These are phyloP conservation scores for Anneissia japonica DNA, from an alignment of 35 echinoderm and acorn worm genomes.

Conservation along the genomic window DNA sequence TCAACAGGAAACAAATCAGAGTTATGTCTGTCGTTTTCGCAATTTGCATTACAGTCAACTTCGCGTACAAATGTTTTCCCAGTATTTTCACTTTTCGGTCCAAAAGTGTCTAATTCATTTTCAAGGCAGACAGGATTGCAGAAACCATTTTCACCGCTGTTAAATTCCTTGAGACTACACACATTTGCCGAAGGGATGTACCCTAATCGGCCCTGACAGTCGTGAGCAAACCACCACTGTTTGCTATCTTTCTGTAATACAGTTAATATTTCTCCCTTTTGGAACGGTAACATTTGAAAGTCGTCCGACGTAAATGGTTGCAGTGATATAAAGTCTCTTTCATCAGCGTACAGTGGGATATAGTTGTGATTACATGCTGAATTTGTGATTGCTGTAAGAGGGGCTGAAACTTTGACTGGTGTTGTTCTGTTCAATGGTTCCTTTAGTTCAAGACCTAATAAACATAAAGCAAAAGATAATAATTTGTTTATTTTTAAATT, in stretches of 20 bases:
- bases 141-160: too few species aligned
- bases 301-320: slow-evolving; percentile 50
- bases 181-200: slow-evolving; percentile 81
- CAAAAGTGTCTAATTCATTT: too few species aligned
- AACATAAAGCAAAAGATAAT: slow-evolving; percentile 10
- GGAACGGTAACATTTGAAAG: slow-evolving; percentile 59
- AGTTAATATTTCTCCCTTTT: slow-evolving; percentile 64
- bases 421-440: slow-evolving; percentile 71
- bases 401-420: slow-evolving; percentile 57
- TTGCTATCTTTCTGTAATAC: slow-evolving; percentile 86
- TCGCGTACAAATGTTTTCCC: too few species aligned
- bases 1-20: too few species aligned
- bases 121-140: too few species aligned
- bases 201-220: slow-evolving; percentile 59
- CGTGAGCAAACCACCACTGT: slow-evolving; percentile 89
- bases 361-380: slow-evolving; percentile 88
- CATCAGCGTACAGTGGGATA: slow-evolving; percentile 85
- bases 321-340: slow-evolving; percentile 70
- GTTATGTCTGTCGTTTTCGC: too few species aligned
- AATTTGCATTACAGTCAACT: too few species aligned
- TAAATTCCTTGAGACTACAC: too few species aligned
- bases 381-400: slow-evolving; percentile 57
- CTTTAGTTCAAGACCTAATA: slow-evolving; percentile 60
- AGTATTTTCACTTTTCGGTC: too few species aligned
- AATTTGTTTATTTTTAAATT: not conserved